Conservation (phyloP, 2,113 vertebrate species). For the Conger conger region DNA sequence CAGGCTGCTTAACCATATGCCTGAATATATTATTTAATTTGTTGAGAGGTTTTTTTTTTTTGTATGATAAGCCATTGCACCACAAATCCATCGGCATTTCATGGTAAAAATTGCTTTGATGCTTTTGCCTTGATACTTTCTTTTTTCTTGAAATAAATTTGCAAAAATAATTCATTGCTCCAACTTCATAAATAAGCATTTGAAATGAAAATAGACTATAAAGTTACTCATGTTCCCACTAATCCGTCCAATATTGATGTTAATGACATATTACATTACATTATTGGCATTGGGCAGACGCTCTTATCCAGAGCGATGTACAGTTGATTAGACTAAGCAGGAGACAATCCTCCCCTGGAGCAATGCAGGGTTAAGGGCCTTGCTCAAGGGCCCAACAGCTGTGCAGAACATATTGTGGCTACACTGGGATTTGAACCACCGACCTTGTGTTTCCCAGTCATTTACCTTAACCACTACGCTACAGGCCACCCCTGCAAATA, state of each 20-base stretch:
- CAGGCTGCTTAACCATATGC: not conserved
- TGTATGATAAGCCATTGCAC: not conserved
- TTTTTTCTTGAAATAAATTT: not conserved
- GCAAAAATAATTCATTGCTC: not conserved
- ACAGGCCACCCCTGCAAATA: too few species aligned
- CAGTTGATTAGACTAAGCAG: too few species aligned
- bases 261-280: too few species aligned
- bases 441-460: too few species aligned
- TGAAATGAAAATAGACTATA: not conserved
- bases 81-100: not conserved
- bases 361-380: too few species aligned
- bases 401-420: too few species aligned
- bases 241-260: not conserved
- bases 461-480: too few species aligned
- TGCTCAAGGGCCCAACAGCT: too few species aligned
- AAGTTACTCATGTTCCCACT: not conserved
- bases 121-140: not conserved
- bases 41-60: not conserved
- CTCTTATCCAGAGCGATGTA: too few species aligned
- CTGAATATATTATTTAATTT: not conserved
- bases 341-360: too few species aligned
- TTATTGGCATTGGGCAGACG: too few species aligned
- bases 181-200: not conserved
- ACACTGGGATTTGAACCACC: too few species aligned
- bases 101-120: not conserved